Evolutionary conservation across 2,113 vertebrate species (phyloP), one percentile per base, ranked within the genome.

Genomic region (Burhinus bistriatus): DNA sequence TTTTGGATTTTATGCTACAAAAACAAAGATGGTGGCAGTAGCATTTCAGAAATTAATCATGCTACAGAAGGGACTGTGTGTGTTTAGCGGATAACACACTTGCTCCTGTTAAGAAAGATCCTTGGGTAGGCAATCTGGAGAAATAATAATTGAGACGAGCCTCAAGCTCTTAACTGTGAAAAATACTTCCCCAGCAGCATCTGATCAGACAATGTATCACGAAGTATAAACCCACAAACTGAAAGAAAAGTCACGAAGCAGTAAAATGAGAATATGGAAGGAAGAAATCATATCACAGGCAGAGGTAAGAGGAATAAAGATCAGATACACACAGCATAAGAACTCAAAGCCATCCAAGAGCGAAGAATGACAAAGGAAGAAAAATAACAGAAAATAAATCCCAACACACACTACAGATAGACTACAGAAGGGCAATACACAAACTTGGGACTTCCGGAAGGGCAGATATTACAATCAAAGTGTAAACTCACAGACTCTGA

Each of bases 401-500:
- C 90, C 90, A 55, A 64, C 65, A 91, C 38, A 62, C 29, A 93
- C 94, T 94, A 97, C 25, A 96, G 91, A 71, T 32, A 93, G 87
- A 96, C 40, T 94, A 96, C 73, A 30, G 89, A 83, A 85, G 87
- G 96, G 97, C 75, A 96, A 92, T 91, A 95, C 75, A 96, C 83
- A 85, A 92, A 97, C 79, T 79, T 9, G 88, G 78, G 95, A 96
- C 87, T 94, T 97, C 95, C 89, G 5, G 91, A 45, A 97, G 95
- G 97, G 96, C 97, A 98, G 97, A 93, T 97, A 98, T 97, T 90
- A 98, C 97, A 98, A 98, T 98, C 97, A 98, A 98, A 97, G 95
- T 97, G 93, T 98, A 81, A 98, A 99, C 99, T 99, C 99, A 99
- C 99, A 99, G 99, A 99, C 98, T 99, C 99, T 94, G 99, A 99